Conservation (phyloP, 2,888 invertebrate genomes). For the Steinernema hermaphroditum region DNA sequence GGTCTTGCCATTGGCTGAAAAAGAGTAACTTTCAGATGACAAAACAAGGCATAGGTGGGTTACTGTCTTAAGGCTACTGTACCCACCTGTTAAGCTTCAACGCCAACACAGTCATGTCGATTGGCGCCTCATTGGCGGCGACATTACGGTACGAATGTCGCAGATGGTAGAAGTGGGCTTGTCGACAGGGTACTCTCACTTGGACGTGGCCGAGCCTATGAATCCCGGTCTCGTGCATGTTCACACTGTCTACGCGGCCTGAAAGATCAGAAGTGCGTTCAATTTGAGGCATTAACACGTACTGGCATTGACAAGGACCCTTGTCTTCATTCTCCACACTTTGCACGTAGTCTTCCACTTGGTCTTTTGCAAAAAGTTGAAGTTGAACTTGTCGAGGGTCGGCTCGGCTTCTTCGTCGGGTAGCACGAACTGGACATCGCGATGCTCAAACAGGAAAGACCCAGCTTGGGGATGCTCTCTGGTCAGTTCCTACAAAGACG, state of each 20-base stretch:
- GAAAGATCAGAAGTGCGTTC: slow-evolving; percentile 10
- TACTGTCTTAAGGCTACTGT: too few species aligned
- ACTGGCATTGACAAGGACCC: slow-evolving; percentile 65
- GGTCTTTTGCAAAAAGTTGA: slow-evolving; percentile 58
- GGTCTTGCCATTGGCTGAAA: slow-evolving; percentile 42
- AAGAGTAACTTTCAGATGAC: not conserved
- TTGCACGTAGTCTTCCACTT: slow-evolving; percentile 61
- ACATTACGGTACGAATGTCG: slow-evolving; percentile 60
- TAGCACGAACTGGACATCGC: slow-evolving; percentile 59
- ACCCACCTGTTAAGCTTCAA: slow-evolving; percentile 50
- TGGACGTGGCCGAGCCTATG: slow-evolving; percentile 64
- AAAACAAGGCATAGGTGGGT: slow-evolving; percentile 16
- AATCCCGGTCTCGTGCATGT: slow-evolving; percentile 66
- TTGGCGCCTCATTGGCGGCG: slow-evolving; percentile 51
- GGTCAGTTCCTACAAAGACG: slow-evolving; percentile 54
- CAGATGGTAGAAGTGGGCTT: slow-evolving; percentile 64
- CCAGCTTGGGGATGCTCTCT: slow-evolving; percentile 64
- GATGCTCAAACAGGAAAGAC: slow-evolving; percentile 62
- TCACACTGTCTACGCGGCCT: slow-evolving; percentile 63
- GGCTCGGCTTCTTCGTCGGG: slow-evolving; percentile 41
- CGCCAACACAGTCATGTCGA: slow-evolving; percentile 53
- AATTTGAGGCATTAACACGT: slow-evolving; percentile 26
- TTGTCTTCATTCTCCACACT: slow-evolving; percentile 65
- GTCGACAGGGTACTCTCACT: slow-evolving; percentile 52
- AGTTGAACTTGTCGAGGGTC: slow-evolving; percentile 55